Percentiles rank a stretch among this genome's conserved stretches.
These are phyloP conservation scores for Saguinus imperator DNA, from an alignment of 2,113 vertebrate species.

Conservation along the genomic window DNA sequence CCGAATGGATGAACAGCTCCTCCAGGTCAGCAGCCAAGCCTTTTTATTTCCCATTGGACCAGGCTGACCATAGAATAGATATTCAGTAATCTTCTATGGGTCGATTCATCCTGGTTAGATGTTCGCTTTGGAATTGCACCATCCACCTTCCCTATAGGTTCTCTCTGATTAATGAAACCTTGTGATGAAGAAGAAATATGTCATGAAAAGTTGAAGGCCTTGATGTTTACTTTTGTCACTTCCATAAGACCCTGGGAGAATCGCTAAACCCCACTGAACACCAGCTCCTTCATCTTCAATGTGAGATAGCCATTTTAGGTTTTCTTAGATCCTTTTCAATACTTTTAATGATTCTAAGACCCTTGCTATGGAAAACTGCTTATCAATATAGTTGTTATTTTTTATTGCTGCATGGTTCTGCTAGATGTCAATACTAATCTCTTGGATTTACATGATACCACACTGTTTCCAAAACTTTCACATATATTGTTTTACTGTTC, in stretches of 20 bases:
- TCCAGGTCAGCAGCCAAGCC: not conserved
- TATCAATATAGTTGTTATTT: not conserved
- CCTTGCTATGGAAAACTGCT: not conserved
- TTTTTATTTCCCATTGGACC: not conserved
- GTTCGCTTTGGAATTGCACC: not conserved
- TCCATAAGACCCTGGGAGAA: not conserved
- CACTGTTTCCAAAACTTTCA: not conserved
- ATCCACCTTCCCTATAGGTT: not conserved
- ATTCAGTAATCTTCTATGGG: not conserved
- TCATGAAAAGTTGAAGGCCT: not conserved
- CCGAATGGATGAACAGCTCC: not conserved
- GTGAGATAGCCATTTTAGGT: not conserved
- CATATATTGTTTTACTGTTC: not conserved
- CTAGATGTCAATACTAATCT: not conserved
- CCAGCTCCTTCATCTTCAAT: not conserved
- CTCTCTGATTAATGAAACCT: not conserved
- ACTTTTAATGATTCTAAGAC: not conserved
- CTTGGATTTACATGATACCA: not conserved
- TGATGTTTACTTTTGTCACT: not conserved
- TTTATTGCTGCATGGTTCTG: not conserved
- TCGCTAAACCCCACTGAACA: not conserved
- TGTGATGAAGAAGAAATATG: not conserved
- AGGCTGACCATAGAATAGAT: not conserved
- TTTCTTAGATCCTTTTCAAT: not conserved
- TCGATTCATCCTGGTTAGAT: not conserved